Conservation (phyloP, 2,888 invertebrate species). For the Ceriagrion tenellum region DNA sequence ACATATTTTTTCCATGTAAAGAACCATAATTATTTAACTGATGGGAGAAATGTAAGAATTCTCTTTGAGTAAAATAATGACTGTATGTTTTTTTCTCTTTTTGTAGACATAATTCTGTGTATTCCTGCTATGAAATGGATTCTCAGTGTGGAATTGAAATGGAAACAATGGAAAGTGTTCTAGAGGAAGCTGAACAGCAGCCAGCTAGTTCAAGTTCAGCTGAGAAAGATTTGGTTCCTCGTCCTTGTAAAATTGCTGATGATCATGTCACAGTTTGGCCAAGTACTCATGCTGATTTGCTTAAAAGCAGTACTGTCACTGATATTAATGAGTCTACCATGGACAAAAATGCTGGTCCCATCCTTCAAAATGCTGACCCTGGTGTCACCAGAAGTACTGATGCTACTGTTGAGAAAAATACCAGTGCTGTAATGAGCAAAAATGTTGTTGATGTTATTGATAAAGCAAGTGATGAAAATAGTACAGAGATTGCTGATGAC, state of each 20-base stretch:
- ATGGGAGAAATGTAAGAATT: too few species aligned
- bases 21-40: too few species aligned
- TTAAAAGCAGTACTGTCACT: neutral
- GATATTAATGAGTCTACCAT: neutral
- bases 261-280: neutral
- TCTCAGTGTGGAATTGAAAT: neutral
- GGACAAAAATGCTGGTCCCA: neutral
- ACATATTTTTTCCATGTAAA: too few species aligned
- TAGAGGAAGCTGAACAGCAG: neutral
- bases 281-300: neutral
- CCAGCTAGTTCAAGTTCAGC: neutral
- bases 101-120: neutral
- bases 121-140: neutral
- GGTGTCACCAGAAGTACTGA: neutral
- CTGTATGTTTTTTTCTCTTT: neutral
- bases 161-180: neutral
- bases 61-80: too few species aligned
- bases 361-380: neutral
- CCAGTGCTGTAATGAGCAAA: neutral
- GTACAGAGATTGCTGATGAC: neutral
- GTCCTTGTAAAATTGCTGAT: neutral
- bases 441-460: neutral
- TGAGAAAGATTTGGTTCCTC: neutral
- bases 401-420: neutral
- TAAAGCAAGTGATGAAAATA: neutral